These are phyloP conservation scores for Bimastos eiseni DNA, from an alignment of 2,888 invertebrate genomes.

Conservation along the genomic window DNA sequence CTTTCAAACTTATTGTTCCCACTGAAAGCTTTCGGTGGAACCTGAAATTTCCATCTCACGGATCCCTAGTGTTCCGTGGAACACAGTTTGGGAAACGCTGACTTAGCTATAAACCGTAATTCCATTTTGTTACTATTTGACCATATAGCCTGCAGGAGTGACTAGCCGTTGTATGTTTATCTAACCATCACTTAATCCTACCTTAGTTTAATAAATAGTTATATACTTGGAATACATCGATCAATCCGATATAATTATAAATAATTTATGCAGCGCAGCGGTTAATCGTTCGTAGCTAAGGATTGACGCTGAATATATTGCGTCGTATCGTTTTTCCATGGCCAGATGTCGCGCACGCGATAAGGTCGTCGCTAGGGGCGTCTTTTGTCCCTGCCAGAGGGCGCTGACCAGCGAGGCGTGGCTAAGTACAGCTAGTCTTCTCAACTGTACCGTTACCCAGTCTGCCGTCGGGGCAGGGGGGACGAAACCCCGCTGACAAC, in stretches of 20 bases:
- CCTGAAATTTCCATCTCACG: no score
- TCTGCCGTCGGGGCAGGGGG: background rate
- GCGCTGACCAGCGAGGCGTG: slow-evolving; percentile 20
- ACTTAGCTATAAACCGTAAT: no score
- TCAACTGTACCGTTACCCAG: slow-evolving; percentile 5
- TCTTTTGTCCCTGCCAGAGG: background rate
- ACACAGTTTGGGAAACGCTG: no score
- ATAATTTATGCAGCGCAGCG: background rate
- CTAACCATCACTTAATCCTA: no score
- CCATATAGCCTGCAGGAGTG: no score
- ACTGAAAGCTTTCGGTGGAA: no score
- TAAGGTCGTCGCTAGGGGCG: background rate
- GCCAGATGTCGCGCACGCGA: slow-evolving; percentile 19
- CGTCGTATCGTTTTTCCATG: background rate
- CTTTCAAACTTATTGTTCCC: no score
- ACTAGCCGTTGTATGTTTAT: no score
- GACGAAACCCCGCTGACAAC: slow-evolving; percentile 9
- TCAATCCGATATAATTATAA: background rate
- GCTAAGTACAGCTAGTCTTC: slow-evolving; percentile 17
- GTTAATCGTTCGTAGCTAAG: background rate
- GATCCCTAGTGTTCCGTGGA: no score
- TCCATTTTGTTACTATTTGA: no score
- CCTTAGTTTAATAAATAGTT: background rate
- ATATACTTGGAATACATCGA: background rate
- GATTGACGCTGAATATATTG: background rate